Conservation (phyloP, 2,797 vertebrate species). For the Melanotaenia parkinsoni region DNA sequence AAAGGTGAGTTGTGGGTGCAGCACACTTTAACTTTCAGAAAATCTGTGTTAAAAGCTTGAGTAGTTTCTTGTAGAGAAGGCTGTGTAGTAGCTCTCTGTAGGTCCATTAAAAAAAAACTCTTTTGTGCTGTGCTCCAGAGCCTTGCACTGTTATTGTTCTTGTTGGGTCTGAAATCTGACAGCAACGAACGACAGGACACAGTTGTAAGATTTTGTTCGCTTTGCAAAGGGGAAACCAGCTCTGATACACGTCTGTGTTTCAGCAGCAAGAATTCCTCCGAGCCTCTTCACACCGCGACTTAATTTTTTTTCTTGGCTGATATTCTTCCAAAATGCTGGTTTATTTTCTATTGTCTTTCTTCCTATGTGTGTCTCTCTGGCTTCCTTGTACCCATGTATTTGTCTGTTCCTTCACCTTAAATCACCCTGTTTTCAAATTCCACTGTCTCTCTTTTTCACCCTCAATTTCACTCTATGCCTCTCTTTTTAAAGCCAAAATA, state of each 20-base stretch:
- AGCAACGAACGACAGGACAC: no score
- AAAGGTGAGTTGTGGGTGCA: conserved; percentile 30
- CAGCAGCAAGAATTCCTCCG: no score
- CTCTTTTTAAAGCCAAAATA: conserved; percentile 16
- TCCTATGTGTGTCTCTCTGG: background rate
- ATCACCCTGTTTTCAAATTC: conserved; percentile 5
- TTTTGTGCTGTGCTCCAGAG: conserved; percentile 39
- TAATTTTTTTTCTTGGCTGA: conserved; percentile 25
- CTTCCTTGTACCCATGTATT: conserved; percentile 1
- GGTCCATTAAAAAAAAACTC: conserved; percentile 41
- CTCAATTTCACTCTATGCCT: conserved; percentile 7
- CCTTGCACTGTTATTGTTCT: conserved; percentile 24
- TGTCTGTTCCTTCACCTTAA: conserved; percentile 19
- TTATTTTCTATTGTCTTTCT: conserved; percentile 10
- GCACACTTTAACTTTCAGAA: conserved; percentile 49
- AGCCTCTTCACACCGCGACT: no score
- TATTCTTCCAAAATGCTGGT: conserved; percentile 19
- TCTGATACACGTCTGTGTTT: no score
- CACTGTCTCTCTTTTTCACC: conserved; percentile 12
- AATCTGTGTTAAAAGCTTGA: conserved; percentile 48
- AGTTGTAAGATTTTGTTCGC: no score
- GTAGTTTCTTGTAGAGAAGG: conserved; percentile 33
- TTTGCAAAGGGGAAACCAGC: no score
- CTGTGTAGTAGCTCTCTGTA: conserved; percentile 22
- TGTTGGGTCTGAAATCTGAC: no score